Conservation (phyloP, 2,113 vertebrate species). For the Tragelaphus imberbis region DNA sequence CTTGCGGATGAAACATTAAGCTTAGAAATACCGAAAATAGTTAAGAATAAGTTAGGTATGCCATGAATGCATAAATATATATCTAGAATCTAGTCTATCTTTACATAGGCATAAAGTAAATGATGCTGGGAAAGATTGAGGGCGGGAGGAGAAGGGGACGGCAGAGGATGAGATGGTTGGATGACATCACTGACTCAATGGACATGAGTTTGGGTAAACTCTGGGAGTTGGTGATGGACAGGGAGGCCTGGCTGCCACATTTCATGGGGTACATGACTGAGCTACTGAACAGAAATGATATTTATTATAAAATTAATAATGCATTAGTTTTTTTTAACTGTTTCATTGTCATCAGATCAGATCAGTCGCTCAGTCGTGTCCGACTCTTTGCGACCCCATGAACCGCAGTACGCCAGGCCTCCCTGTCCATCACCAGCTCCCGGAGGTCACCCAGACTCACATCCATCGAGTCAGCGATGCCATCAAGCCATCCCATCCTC, state of each 20-base stretch:
- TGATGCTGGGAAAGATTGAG: background rate
- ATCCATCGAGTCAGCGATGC: no score
- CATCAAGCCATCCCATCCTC: no score
- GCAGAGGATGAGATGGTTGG: background rate
- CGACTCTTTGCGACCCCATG: no score
- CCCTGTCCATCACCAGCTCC: no score
- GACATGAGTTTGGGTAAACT: background rate
- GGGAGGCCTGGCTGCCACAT: background rate
- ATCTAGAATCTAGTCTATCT: no score
- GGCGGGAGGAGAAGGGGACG: accelerated
- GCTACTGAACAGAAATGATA: background rate
- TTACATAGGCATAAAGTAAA: background rate
- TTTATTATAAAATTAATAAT: background rate
- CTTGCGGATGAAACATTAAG: background rate
- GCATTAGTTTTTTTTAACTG: background rate
- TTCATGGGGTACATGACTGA: background rate
- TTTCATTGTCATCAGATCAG: background rate
- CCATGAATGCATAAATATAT: background rate
- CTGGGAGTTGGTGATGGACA: background rate
- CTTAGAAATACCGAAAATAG: background rate
- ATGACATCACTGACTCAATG: background rate
- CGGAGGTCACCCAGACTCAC: no score
- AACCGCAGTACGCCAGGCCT: no score
- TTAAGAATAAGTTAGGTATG: background rate
- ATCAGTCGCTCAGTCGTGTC: no score